phyloP scores from a whole-genome alignment of 2,797 vertebrate genomes.

The Vespertilio murinus region DNA sequence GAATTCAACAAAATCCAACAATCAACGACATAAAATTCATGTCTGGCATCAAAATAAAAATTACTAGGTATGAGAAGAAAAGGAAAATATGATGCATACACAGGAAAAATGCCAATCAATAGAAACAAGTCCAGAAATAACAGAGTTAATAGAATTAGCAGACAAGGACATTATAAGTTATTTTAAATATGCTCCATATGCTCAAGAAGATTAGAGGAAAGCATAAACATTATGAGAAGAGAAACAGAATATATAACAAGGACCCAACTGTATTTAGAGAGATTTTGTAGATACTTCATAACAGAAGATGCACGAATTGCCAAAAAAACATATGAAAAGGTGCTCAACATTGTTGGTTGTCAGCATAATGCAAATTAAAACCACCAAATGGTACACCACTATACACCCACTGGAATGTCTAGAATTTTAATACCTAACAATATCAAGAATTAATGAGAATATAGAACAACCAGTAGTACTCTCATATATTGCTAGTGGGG shows the following conservation, averaged over 20 bases:
- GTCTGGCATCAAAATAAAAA: background rate
- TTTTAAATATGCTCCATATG: background rate
- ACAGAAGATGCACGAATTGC: background rate
- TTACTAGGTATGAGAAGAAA: background rate
- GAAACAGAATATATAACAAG: background rate
- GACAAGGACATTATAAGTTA: background rate
- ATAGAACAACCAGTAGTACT: background rate
- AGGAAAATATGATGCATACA: background rate
- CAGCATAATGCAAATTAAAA: background rate
- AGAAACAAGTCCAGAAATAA: background rate
- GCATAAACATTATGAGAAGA: background rate
- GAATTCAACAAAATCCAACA: slow-evolving; percentile 14
- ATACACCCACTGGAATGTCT: background rate
- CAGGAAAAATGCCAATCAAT: background rate
- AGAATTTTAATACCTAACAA: background rate
- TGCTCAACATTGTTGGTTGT: background rate
- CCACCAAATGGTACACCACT: background rate
- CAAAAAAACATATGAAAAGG: background rate
- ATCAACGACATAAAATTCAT: background rate
- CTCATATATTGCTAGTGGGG: background rate
- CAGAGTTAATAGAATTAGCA: slow-evolving; percentile 12
- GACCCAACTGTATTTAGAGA: background rate
- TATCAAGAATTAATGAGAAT: background rate
- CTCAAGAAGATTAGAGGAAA: background rate
- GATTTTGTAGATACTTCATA: background rate